phyloP scores from a whole-genome alignment of 2,797 vertebrate genomes.

The Gila robusta region DNA sequence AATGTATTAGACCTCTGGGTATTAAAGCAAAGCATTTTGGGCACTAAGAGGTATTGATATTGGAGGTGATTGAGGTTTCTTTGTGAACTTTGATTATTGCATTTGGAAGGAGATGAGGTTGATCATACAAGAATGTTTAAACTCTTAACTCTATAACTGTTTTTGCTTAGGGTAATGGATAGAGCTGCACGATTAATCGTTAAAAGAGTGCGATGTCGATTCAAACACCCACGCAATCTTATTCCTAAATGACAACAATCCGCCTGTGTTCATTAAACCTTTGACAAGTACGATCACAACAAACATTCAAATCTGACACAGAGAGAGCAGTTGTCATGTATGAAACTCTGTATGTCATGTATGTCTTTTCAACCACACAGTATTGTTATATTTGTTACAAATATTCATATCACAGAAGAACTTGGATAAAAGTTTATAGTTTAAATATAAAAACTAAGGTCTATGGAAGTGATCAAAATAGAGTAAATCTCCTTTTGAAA shows the following conservation, averaged over 20 bases:
- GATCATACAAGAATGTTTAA: neutral
- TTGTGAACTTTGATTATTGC: slow-evolving; percentile 16
- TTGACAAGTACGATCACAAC: neutral
- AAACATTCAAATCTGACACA: neutral
- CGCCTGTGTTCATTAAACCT: neutral
- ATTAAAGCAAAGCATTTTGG: slow-evolving; percentile 31
- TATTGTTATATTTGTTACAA: neutral
- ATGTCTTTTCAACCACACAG: neutral
- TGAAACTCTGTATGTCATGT: too few relatives aligned
- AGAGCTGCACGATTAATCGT: neutral
- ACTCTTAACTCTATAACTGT: neutral
- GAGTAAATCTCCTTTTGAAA: neutral
- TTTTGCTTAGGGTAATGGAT: neutral
- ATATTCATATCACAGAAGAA: neutral
- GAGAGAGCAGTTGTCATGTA: neutral
- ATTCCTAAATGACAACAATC: neutral
- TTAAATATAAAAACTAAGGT: neutral
- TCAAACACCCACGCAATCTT: neutral
- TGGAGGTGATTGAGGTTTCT: neutral
- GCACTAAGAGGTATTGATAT: neutral
- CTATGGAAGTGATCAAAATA: neutral
- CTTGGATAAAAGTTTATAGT: neutral
- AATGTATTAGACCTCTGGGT: slow-evolving; percentile 2
- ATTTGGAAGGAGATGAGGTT: neutral
- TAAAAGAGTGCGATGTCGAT: neutral